Evolutionary conservation across 1,140 invertebrate species (phyloP).

Genomic region (Linepithema humile): DNA sequence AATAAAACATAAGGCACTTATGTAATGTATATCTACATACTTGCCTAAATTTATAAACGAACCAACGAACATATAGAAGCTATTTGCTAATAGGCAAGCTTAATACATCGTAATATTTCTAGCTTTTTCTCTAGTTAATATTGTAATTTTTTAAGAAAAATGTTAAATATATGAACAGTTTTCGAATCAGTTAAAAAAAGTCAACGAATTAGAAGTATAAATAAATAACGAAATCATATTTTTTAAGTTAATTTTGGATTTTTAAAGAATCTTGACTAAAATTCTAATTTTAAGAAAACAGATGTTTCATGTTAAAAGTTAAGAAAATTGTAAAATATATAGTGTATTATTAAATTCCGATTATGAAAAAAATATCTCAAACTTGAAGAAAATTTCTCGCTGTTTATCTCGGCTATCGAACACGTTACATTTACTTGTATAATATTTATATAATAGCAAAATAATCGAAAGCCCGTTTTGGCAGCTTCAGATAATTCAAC

Average conservation of each 20-base stretch:
- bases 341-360: background rate
- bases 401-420: background rate
- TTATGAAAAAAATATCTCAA: background rate
- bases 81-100: background rate
- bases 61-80: background rate
- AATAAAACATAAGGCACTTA: background rate
- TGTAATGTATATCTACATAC: background rate
- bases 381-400: background rate
- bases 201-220: background rate
- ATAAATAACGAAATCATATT: background rate
- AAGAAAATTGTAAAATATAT: background rate
- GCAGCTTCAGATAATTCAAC: constrained; percentile 25
- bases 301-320: background rate
- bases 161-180: background rate
- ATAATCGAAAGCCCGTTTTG: constrained; percentile 32
- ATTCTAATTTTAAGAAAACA: background rate
- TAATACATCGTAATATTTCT: background rate
- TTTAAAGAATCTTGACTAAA: background rate
- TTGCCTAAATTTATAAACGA: background rate
- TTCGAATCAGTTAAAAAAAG: background rate
- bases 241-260: background rate
- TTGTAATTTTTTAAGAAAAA: background rate
- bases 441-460: constrained; percentile 3
- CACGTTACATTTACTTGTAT: background rate
- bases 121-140: too few relatives aligned